These are phyloP conservation scores for Canis aureus DNA, from an alignment of 2,113 vertebrate genomes.

Conservation along the genomic window DNA sequence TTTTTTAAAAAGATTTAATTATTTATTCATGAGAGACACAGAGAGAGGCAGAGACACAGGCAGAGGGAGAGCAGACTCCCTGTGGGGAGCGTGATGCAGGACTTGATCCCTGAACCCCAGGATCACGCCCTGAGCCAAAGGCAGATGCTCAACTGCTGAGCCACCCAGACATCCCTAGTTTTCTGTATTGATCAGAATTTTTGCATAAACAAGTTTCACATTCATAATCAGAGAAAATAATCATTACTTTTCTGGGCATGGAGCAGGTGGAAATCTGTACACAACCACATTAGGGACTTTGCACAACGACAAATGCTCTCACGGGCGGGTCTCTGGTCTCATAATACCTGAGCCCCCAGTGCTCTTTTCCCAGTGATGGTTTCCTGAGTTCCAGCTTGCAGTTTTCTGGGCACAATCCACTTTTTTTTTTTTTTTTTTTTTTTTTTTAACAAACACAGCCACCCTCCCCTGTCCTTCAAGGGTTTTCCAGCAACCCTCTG, in stretches of 20 bases:
- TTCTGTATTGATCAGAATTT: not conserved
- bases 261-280: not conserved
- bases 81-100: too few relatives aligned
- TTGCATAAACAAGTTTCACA: not conserved
- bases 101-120: too few relatives aligned
- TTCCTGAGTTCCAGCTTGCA: not conserved
- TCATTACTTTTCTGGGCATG: not conserved
- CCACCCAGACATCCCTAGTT: not conserved
- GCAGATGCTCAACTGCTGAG: too few relatives aligned
- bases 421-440: constrained; percentile 2
- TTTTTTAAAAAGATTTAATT: too few relatives aligned
- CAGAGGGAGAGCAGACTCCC: too few relatives aligned
- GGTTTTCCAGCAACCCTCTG: constrained; percentile 63
- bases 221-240: not conserved
- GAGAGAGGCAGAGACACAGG: too few relatives aligned
- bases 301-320: too few relatives aligned
- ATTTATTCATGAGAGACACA: too few relatives aligned
- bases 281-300: not conserved
- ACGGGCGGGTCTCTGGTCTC: not conserved
- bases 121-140: too few relatives aligned
- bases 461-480: constrained; percentile 28
- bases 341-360: fast-evolving
- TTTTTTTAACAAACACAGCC: not conserved
- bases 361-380: not conserved
- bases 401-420: not conserved